Percentiles rank a stretch among this genome's conserved stretches.
Conservation (phyloP, 92 coral and sea anemone species). For the Bergia sp. region DNA sequence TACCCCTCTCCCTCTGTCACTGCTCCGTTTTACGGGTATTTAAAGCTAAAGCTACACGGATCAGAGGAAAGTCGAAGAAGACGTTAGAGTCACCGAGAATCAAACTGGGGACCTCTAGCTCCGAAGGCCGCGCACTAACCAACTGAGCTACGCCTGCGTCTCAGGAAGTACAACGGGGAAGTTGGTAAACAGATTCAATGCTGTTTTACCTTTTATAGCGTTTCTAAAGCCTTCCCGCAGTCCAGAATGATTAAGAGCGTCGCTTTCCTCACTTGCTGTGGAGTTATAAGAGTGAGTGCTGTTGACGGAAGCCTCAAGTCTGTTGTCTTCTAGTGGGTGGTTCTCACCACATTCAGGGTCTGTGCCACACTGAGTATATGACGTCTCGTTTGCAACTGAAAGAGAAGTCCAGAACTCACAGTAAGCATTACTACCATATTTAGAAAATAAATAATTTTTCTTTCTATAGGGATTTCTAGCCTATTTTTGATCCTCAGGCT, state of each 20-base stretch:
- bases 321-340: conserved; percentile 3
- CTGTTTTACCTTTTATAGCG: not conserved
- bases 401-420: no score
- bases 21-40: no score
- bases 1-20: no score
- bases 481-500: no score
- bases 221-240: not conserved
- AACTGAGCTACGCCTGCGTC: no score
- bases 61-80: no score
- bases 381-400: conserved; percentile 19
- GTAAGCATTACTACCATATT: not conserved
- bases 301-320: conserved; percentile 14
- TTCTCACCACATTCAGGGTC: not conserved
- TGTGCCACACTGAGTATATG: conserved; percentile 16
- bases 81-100: no score
- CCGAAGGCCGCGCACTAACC: no score
- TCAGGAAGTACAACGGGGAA: not conserved
- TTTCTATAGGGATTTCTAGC: no score
- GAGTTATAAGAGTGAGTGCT: conserved; percentile 16
- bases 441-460: no score
- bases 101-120: no score
- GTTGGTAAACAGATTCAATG: not conserved
- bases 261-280: conserved; percentile 19
- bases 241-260: conserved; percentile 12
- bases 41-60: no score